A percentile compares a stretch with the other conserved stretches of the same genome.
These are phyloP conservation scores for Phocoena sinus DNA, from an alignment of 2,113 vertebrate species.

Conservation along the genomic window DNA sequence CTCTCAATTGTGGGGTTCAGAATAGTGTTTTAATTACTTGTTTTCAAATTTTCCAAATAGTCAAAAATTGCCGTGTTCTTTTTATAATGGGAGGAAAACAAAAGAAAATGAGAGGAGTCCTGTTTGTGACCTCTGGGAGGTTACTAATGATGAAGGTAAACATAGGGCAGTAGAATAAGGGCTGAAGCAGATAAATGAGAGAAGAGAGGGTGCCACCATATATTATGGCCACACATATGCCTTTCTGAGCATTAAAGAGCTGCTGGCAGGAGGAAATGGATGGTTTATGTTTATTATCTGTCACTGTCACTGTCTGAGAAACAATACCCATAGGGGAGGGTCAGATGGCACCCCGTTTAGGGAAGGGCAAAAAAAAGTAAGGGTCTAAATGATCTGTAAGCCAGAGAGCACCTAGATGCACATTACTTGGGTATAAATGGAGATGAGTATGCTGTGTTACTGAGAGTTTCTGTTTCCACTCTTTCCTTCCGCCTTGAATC, in stretches of 20 bases:
- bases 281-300: conserved; percentile 3
- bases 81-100: not conserved
- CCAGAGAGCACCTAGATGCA: not conserved
- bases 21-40: not conserved
- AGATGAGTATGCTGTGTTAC: not conserved
- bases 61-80: not conserved
- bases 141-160: not conserved
- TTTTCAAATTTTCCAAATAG: not conserved
- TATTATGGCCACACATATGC: not conserved
- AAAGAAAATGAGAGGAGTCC: not conserved
- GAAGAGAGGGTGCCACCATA: not conserved
- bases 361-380: not conserved
- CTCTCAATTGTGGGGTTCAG: not conserved
- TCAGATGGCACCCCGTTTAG: not conserved
- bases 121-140: not conserved
- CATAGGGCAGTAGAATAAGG: not conserved
- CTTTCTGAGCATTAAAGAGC: not conserved
- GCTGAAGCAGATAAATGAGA: not conserved
- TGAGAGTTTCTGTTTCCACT: not conserved
- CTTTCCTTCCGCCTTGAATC: not conserved
- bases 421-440: too few species aligned
- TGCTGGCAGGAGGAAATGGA: not conserved
- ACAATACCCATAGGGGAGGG: not conserved
- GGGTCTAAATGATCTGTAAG: not conserved
- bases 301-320: conserved; percentile 17